Percentiles rank a stretch among this genome's conserved stretches.
phyloP scores from a whole-genome alignment of 1,140 invertebrate genomes.

The Anastrepha obliqua region DNA sequence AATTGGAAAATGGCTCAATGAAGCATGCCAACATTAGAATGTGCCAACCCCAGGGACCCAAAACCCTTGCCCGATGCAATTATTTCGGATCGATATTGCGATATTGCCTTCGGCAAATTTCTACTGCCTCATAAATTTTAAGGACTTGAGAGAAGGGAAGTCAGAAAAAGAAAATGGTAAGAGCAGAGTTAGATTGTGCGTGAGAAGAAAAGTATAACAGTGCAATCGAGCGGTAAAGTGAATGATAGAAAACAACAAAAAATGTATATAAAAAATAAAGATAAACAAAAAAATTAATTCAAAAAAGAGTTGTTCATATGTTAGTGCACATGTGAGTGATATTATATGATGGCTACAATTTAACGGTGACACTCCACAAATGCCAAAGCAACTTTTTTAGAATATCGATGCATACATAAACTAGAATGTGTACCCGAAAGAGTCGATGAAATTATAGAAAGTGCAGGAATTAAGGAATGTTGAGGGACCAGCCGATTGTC shows the following conservation, averaged over 20 bases:
- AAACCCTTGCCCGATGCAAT: background rate
- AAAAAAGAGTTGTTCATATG: background rate
- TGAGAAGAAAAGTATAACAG: background rate
- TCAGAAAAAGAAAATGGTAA: background rate
- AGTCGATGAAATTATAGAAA: no score
- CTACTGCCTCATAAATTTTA: conserved; percentile 15
- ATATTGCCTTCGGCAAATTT: background rate
- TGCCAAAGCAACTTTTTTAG: background rate
- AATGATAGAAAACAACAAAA: background rate
- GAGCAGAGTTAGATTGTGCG: background rate
- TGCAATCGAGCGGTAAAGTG: conserved; percentile 11
- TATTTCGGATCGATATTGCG: conserved; percentile 3
- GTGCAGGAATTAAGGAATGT: no score
- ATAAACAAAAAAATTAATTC: no score
- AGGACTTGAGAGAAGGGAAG: background rate
- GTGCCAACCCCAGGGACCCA: background rate
- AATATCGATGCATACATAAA: background rate
- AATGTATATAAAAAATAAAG: background rate
- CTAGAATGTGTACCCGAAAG: no score
- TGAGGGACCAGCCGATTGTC: no score
- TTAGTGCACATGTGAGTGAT: background rate
- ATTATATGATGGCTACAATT: no score
- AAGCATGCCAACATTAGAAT: background rate
- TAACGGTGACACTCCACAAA: background rate
- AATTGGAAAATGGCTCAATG: conserved; percentile 29